Percentiles rank a stretch among this genome's conserved stretches.
Evolutionary conservation across 2,797 vertebrate species (phyloP).

Genomic region (Sebastes cheni): DNA sequence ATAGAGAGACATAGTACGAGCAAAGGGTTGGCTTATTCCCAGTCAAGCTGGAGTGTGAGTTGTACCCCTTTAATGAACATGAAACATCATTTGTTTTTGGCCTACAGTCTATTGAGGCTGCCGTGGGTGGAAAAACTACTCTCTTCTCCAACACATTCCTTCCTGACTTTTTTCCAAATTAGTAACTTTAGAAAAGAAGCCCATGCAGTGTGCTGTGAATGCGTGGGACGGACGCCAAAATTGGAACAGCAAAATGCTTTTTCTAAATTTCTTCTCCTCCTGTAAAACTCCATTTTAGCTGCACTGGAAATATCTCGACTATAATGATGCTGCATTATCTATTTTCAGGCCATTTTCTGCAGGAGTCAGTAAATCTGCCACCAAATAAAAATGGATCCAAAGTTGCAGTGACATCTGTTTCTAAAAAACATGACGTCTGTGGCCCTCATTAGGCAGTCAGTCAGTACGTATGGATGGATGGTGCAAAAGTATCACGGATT

Average conservation of each 20-base stretch:
- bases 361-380: constrained; percentile 3
- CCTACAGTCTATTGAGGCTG: background rate
- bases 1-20: constrained; percentile 28
- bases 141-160: constrained; percentile 10
- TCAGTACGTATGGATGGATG: background rate
- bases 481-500: background rate
- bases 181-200: constrained; percentile 12
- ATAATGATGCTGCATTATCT: constrained; percentile 5
- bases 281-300: background rate
- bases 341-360: constrained; percentile 3
- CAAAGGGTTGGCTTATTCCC: constrained; percentile 32
- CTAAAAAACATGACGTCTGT: background rate
- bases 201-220: background rate
- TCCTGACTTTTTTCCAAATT: constrained; percentile 27
- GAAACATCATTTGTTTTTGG: constrained; percentile 32
- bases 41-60: constrained; percentile 20
- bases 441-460: constrained; percentile 3
- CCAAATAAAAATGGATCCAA: background rate
- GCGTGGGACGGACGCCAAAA: background rate
- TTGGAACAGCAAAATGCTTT: background rate
- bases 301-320: background rate
- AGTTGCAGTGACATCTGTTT: constrained; percentile 13
- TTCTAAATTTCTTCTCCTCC: too few species aligned
- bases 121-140: constrained; percentile 15
- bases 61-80: constrained; percentile 37